A percentile compares a stretch with the other conserved stretches of the same genome.
These are phyloP conservation scores for Denticeps clupeoides DNA, from an alignment of 2,797 vertebrate species.

Conservation along the genomic window DNA sequence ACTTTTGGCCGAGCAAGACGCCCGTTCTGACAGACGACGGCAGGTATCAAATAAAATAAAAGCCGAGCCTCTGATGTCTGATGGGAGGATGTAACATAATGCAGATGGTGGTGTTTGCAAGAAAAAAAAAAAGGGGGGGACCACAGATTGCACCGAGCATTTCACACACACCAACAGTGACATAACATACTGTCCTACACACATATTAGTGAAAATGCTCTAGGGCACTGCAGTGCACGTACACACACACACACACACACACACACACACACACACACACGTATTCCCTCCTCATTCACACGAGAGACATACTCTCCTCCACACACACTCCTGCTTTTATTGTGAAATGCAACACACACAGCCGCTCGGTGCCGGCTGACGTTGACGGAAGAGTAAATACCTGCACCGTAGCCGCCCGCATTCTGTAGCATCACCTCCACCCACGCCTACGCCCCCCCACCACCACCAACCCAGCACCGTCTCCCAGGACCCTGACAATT, in stretches of 20 bases:
- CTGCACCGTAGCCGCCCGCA: not conserved
- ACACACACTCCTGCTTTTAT: constrained; percentile 1
- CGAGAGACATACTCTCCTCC: too few species aligned
- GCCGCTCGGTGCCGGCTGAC: too few species aligned
- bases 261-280: not conserved
- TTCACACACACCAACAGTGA: too few species aligned
- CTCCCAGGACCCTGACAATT: constrained; percentile 7
- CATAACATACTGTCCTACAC: not conserved
- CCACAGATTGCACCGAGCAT: constrained; percentile 17
- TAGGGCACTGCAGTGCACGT: too few species aligned
- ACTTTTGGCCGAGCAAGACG: constrained; percentile 29
- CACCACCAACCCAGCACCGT: constrained; percentile 5
- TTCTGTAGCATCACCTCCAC: constrained; percentile 14
- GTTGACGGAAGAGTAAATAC: not conserved
- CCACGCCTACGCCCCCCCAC: constrained; percentile 4
- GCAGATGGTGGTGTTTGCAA: constrained; percentile 27
- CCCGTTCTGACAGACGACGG: too few species aligned
- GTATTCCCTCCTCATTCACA: too few species aligned
- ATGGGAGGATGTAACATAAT: too few species aligned
- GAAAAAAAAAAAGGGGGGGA: too few species aligned
- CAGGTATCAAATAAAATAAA: too few species aligned
- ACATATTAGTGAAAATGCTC: too few species aligned
- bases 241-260: constrained; percentile 2
- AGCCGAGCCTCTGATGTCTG: too few species aligned
- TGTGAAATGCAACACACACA: constrained; percentile 9